phyloP scores from a whole-genome alignment of 2,113 vertebrate genomes.

The Pontoporia blainvillei region DNA sequence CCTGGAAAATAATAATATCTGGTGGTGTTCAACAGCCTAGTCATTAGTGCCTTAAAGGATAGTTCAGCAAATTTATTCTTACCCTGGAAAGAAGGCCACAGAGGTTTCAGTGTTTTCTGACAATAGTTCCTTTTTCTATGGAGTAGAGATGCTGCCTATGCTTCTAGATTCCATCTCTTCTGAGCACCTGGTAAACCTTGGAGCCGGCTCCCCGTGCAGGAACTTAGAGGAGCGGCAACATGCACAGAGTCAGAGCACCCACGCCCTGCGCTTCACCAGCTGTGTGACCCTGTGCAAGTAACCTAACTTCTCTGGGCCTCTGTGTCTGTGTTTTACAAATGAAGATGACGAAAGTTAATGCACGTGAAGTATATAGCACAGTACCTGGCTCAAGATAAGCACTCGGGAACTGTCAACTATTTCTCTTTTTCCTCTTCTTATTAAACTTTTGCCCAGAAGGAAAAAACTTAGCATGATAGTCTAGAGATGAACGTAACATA shows the following conservation, averaged over 20 bases:
- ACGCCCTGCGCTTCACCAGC: fast-evolving
- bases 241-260: fast-evolving
- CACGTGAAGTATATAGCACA: neutral
- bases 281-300: neutral
- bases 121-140: neutral
- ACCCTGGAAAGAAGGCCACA: neutral
- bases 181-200: neutral
- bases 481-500: neutral
- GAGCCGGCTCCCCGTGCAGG: fast-evolving
- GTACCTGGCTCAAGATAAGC: neutral
- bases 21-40: neutral
- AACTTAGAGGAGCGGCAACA: neutral
- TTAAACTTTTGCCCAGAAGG: neutral
- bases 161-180: neutral
- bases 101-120: neutral
- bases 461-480: neutral
- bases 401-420: neutral
- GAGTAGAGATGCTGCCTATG: neutral
- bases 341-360: neutral
- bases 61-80: neutral
- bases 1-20: conserved; percentile 45
- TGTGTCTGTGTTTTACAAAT: neutral
- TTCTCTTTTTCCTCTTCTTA: neutral
- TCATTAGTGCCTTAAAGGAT: conserved; percentile 23
- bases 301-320: neutral